These are phyloP conservation scores for Polypterus senegalus DNA, from an alignment of 2,113 vertebrate species.

Conservation along the genomic window DNA sequence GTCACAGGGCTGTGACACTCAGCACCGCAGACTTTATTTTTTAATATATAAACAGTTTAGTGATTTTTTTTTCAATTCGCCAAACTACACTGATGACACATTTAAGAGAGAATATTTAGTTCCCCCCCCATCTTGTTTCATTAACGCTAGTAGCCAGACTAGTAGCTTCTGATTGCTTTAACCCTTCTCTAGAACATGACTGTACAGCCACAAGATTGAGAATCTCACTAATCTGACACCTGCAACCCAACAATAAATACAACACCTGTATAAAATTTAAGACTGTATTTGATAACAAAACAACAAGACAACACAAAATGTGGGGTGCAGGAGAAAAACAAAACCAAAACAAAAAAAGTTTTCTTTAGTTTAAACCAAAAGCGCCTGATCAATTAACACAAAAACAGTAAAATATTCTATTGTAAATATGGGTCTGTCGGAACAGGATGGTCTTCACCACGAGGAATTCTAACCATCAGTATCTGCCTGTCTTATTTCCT, in stretches of 20 bases:
- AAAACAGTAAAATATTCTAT: slow-evolving; percentile 92
- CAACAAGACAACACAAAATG: slow-evolving; percentile 49
- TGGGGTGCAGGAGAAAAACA: slow-evolving; percentile 22
- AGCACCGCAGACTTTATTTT: too few relatives aligned
- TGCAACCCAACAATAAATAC: slow-evolving; percentile 63
- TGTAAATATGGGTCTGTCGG: slow-evolving; percentile 61
- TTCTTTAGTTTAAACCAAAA: slow-evolving; percentile 56
- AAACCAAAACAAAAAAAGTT: slow-evolving; percentile 26
- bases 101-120: too few relatives aligned
- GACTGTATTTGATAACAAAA: slow-evolving; percentile 28
- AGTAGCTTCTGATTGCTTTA: too few relatives aligned
- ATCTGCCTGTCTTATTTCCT: slow-evolving; percentile 28
- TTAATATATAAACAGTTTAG: too few relatives aligned
- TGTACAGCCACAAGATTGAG: slow-evolving; percentile 52
- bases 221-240: slow-evolving; percentile 65
- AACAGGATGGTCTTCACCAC: slow-evolving; percentile 49
- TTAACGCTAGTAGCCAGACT: too few relatives aligned
- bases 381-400: slow-evolving; percentile 72
- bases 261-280: slow-evolving; percentile 35
- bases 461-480: slow-evolving; percentile 30
- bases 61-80: too few relatives aligned
- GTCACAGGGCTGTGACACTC: not conserved
- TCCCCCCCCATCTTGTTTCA: too few relatives aligned
- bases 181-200: slow-evolving; percentile 24
- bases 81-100: too few relatives aligned